These are phyloP conservation scores for Mechanitis mazaeus DNA, from an alignment of 2,888 invertebrate species.

Conservation along the genomic window DNA sequence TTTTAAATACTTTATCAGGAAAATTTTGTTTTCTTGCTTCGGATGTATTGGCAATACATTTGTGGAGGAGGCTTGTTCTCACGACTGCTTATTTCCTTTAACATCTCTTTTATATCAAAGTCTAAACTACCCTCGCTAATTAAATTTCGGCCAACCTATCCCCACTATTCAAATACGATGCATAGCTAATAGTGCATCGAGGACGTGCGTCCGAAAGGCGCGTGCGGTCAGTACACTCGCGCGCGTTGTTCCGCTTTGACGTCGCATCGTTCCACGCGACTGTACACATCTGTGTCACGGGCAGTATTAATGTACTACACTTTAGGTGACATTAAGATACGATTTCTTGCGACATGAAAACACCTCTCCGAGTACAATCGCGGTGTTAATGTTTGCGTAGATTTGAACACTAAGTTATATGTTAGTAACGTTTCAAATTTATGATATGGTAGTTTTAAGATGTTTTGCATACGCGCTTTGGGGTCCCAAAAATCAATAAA, in stretches of 20 bases:
- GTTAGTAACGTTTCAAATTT: too few relatives aligned
- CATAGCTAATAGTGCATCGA: slow-evolving; percentile 45
- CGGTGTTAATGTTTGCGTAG: background rate
- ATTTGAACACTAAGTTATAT: too few relatives aligned
- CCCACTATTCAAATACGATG: slow-evolving; percentile 59
- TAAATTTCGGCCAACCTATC: slow-evolving; percentile 40
- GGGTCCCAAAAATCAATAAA: slow-evolving; percentile 62
- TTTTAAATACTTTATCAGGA: too few relatives aligned
- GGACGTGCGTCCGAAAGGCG: slow-evolving; percentile 51
- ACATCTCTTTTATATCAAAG: background rate
- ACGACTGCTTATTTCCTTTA: too few relatives aligned
- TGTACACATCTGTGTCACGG: slow-evolving; percentile 33
- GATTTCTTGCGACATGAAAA: slow-evolving; percentile 12
- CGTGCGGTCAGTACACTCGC: slow-evolving; percentile 70
- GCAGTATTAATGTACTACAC: slow-evolving; percentile 12
- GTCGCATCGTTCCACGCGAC: slow-evolving; percentile 37
- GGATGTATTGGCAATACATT: too few relatives aligned
- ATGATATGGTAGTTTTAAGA: background rate
- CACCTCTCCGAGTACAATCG: slow-evolving; percentile 5
- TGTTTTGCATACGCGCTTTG: slow-evolving; percentile 24
- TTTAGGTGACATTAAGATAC: slow-evolving; percentile 16
- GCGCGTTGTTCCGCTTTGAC: slow-evolving; percentile 61
- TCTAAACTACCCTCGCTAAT: slow-evolving; percentile 25
- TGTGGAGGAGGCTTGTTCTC: too few relatives aligned
- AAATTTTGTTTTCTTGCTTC: too few relatives aligned